Evolutionary conservation across 1,140 invertebrate species (phyloP).

Genomic region (Ips nitidus): DNA sequence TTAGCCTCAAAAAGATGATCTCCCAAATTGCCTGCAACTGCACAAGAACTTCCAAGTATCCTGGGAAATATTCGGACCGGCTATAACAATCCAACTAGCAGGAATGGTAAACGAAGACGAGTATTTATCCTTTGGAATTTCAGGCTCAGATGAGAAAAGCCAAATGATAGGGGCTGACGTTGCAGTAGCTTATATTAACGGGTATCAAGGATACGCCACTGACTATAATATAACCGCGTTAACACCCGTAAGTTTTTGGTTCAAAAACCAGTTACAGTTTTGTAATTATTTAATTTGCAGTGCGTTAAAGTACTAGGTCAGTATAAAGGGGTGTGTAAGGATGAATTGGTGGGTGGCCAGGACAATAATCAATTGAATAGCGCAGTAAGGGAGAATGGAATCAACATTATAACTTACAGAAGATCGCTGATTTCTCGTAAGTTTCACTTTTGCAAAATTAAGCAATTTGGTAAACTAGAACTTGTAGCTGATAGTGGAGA

Average conservation of each 20-base stretch:
- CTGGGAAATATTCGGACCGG: conserved; percentile 89
- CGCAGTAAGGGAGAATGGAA: conserved; percentile 68
- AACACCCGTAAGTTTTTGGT: conserved; percentile 65
- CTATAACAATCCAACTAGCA: conserved; percentile 83
- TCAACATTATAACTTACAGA: conserved; percentile 78
- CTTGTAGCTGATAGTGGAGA: conserved; percentile 76
- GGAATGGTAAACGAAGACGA: conserved; percentile 75
- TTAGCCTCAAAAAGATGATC: conserved; percentile 57
- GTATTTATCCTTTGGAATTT: conserved; percentile 87
- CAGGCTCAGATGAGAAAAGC: conserved; percentile 68
- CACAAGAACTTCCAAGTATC: conserved; percentile 81
- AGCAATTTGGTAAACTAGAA: neutral
- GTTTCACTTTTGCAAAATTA: conserved; percentile 41
- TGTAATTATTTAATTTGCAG: conserved; percentile 51
- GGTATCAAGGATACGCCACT: conserved; percentile 67
- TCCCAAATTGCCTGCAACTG: conserved; percentile 84
- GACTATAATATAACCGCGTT: conserved; percentile 87
- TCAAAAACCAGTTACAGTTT: neutral
- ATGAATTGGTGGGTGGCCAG: conserved; percentile 72
- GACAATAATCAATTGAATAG: conserved; percentile 78
- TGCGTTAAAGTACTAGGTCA: conserved; percentile 83
- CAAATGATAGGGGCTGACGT: conserved; percentile 87
- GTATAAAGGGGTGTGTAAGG: conserved; percentile 84
- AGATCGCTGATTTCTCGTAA: conserved; percentile 71
- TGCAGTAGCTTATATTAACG: conserved; percentile 74